Percentiles rank a stretch among this genome's conserved stretches.
These are phyloP conservation scores for Teleopsis dalmanni DNA, from an alignment of 1,140 invertebrate genomes.

Conservation along the genomic window DNA sequence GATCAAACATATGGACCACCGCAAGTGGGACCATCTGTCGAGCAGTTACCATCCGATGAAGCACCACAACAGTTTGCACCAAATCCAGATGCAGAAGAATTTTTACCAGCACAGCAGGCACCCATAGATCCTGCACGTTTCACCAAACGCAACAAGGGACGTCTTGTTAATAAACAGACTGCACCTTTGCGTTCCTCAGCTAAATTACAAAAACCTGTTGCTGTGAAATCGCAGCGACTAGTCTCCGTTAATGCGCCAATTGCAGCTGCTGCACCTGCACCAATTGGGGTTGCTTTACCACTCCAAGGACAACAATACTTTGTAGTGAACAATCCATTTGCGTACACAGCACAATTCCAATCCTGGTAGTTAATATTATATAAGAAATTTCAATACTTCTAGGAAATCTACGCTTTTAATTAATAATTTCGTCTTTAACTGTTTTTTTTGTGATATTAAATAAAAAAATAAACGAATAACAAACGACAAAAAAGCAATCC, in stretches of 20 bases:
- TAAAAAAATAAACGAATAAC: no score
- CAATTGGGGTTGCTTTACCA: no score
- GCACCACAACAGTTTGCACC: conserved; percentile 8
- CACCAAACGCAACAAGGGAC: conserved; percentile 12
- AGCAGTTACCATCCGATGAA: conserved; percentile 28
- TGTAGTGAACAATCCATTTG: conserved; percentile 9
- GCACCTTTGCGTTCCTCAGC: no score
- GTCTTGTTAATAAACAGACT: no score
- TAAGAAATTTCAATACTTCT: background rate
- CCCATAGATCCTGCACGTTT: conserved; percentile 2
- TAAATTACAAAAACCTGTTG: no score
- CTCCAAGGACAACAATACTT: no score
- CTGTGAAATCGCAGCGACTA: conserved; percentile 5
- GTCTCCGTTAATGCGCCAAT: background rate
- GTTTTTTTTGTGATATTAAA: no score
- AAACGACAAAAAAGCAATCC: no score
- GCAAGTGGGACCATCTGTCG: conserved; percentile 8
- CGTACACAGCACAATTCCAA: conserved; percentile 7
- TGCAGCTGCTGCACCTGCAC: background rate
- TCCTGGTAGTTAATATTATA: conserved; percentile 3
- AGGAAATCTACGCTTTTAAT: no score
- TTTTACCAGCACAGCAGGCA: conserved; percentile 1
- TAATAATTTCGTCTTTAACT: background rate
- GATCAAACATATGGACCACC: conserved; percentile 13
- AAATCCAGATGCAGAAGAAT: conserved; percentile 13